These are phyloP conservation scores for Rattus rattus DNA, from an alignment of 2,113 vertebrate genomes.

Conservation along the genomic window DNA sequence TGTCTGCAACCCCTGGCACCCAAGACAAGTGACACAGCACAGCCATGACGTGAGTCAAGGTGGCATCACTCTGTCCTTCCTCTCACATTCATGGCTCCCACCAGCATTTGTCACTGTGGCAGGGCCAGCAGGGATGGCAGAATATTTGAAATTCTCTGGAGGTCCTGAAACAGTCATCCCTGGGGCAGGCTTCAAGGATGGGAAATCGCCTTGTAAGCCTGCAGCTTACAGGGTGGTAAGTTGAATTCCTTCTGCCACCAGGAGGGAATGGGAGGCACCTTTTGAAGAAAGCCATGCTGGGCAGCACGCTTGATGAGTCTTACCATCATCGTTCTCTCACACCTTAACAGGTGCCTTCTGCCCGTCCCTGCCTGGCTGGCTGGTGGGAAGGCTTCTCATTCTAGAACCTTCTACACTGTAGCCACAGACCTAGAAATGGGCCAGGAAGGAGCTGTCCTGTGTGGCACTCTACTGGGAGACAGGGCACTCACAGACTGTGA, in stretches of 20 bases:
- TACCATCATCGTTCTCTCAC: background rate
- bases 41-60: fast-evolving
- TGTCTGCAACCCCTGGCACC: fast-evolving
- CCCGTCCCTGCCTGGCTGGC: background rate
- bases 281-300: background rate
- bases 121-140: too few species aligned
- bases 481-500: background rate
- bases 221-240: fast-evolving
- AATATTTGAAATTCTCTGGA: background rate
- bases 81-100: fast-evolving
- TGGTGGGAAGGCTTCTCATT: background rate
- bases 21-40: fast-evolving
- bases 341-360: background rate
- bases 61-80: fast-evolving
- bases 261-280: background rate
- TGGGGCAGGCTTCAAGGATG: fast-evolving
- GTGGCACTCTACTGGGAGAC: background rate
- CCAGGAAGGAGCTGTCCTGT: too few species aligned
- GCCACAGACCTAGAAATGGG: background rate
- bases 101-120: background rate
- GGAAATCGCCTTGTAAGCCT: too few species aligned
- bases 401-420: background rate
- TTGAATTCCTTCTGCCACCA: too few species aligned
- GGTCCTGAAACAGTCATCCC: fast-evolving
- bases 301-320: background rate